Conservation (phyloP, 1,140 invertebrate species). For the Argopecten irradians region DNA sequence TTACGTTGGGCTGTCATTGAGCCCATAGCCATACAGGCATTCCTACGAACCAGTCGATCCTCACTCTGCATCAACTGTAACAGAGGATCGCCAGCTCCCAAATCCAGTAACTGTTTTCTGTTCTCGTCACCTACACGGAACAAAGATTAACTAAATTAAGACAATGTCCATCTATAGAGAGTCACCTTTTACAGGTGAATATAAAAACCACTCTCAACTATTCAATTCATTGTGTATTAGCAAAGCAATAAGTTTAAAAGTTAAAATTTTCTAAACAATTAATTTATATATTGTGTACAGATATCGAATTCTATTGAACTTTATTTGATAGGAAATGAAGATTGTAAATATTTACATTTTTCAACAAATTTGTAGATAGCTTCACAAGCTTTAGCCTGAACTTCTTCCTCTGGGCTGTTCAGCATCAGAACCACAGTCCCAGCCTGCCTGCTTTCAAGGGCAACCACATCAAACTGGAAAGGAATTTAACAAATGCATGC, state of each 20-base stretch:
- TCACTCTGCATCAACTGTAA: conserved; percentile 72
- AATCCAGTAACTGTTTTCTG: conserved; percentile 74
- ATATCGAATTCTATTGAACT: background rate
- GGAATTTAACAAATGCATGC: background rate
- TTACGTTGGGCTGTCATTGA: conserved; percentile 73
- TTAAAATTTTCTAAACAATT: background rate
- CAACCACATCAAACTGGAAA: conserved; percentile 75
- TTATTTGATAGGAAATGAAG: background rate
- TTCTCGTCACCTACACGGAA: conserved; percentile 75
- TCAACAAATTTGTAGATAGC: conserved; percentile 77
- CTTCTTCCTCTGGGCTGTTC: conserved; percentile 76
- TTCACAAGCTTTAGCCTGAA: conserved; percentile 77
- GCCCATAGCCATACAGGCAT: conserved; percentile 75
- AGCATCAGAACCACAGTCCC: conserved; percentile 77
- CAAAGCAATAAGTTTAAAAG: too few relatives aligned
- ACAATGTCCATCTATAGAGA: too few relatives aligned
- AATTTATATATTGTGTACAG: background rate
- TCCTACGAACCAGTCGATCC: conserved; percentile 72
- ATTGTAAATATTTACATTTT: conserved; percentile 71
- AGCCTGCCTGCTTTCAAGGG: conserved; percentile 75
- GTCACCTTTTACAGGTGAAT: too few relatives aligned
- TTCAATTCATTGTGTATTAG: too few relatives aligned
- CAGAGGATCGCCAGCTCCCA: conserved; percentile 71
- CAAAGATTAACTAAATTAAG: background rate
- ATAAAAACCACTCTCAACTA: too few relatives aligned